These are phyloP conservation scores for Alviniconcha marisindica DNA, from an alignment of 1,140 invertebrate genomes.

Conservation along the genomic window DNA sequence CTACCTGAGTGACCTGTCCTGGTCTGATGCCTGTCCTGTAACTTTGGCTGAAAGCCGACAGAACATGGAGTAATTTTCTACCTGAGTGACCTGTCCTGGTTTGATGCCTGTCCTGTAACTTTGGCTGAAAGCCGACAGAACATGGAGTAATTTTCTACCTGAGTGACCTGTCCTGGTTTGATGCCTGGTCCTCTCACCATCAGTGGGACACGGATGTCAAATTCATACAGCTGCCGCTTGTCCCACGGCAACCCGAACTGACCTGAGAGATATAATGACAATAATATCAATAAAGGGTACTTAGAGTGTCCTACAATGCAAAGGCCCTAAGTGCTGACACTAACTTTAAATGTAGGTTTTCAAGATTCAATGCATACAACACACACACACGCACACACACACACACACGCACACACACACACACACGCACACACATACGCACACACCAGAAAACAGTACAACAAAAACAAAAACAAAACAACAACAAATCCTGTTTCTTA, in stretches of 20 bases:
- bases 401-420: not conserved
- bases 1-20: not conserved
- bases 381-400: not conserved
- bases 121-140: too few relatives aligned
- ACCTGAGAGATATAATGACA: conserved; percentile 77
- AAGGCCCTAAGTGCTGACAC: too few relatives aligned
- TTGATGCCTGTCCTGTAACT: too few relatives aligned
- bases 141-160: conserved; percentile 50
- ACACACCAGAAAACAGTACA: too few relatives aligned
- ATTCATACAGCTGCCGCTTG: conserved; percentile 92
- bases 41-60: too few relatives aligned
- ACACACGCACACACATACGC: not conserved
- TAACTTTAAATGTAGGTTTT: not conserved
- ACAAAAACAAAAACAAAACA: too few relatives aligned
- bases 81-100: conserved; percentile 6
- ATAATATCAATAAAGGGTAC: not conserved
- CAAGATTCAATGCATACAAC: not conserved
- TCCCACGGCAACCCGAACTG: conserved; percentile 91
- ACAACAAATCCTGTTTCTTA: too few relatives aligned
- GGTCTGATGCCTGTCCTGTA: too few relatives aligned
- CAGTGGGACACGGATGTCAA: conserved; percentile 89
- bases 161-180: conserved; percentile 50
- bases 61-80: too few relatives aligned
- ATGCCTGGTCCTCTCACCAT: conserved; percentile 85
- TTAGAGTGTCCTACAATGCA: too few relatives aligned